Base-by-base conservation (phyloP, 2,888 invertebrate species). In the Zaprionus bogoriensis region DNA sequence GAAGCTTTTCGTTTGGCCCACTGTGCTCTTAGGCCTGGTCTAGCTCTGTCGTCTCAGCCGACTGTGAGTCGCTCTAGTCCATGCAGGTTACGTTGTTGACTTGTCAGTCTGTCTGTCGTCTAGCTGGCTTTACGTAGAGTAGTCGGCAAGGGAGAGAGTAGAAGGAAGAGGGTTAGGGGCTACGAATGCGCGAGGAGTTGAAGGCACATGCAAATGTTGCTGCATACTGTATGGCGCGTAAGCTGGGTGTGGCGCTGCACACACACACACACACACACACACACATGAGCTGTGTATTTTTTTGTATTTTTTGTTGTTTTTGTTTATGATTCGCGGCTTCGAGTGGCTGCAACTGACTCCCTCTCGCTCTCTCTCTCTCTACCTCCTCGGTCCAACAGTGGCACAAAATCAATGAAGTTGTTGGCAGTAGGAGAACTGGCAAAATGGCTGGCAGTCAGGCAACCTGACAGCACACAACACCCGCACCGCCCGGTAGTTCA, bases 331-430 rank as follows among this genome's bases (percentile, higher is more conserved):
- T 66, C 57, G 52, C 19, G 41, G 55, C 17, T 54, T 59, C 19
- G 47, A 58, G 46, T 53, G 30, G 52, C 59, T 52, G 46, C n/a
- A n/a, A n/a, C n/a, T n/a, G n/a, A n/a, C n/a, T n/a, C n/a, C n/a
- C n/a, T n/a, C n/a, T n/a, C n/a, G n/a, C n/a, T n/a, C n/a, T n/a
- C n/a, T n/a, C n/a, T n/a, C n/a, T n/a, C n/a, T n/a, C n/a, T n/a
- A n/a, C n/a, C n/a, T n/a, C n/a, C n/a, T n/a, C 12, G 12, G 14
- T 42, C 42, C 48, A 62, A 65, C 64, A 77, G 68, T 79, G 67
- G 67, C 80, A 65, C 64, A 83, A 83, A 81, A 83, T 86, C 86
- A 86, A 81, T 81, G 81, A 86, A 78, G 76, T 75, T 72, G 62
- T 38, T 61, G 42, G 61, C 28, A 47, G 32, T 27, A 19, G 54